Base-by-base conservation (phyloP, 2,888 invertebrate species). In the Cheilosia impressa region DNA sequence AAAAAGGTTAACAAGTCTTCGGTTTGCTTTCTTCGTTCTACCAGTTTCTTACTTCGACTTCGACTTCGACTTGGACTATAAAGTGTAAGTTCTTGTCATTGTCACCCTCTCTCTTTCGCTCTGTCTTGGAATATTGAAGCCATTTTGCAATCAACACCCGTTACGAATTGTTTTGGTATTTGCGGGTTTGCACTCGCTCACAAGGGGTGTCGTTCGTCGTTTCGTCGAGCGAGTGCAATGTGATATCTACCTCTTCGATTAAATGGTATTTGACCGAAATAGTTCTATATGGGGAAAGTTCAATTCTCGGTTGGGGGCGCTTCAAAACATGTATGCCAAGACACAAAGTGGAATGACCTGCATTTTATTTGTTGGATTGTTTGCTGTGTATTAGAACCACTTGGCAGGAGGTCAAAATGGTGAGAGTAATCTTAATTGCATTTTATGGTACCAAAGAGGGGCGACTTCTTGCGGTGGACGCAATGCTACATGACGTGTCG, bases 211-310 rank as follows among this genome's bases (percentile, higher is more conserved):
- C 53, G 41, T 19, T 4, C 9, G 2, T 9, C 3, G 38, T 4
- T 19, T 38, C 38, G 31, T 65, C 5, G 52, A 66, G 7, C 58
- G 15, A 71, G 52, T 75, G 72, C 80, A 27, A 77, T 81, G 66
- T 47, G 76, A 85, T 85, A 81, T 76, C 72, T 72, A 63, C 76
- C 85, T 77, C 62, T 55, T 66, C 85, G 80, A 84, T 85, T 85
- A 81, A 81, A 85, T 81, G 81, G 66, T 31, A 85, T 85, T 85
- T 85, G 81, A 81, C 81, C 85, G 85, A 81, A 81, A 81, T 76
- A 71, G 65, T 76, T 60, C 62, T 62, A 50, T 62, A 50, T 68
- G 62, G 55, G 52, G 76, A 68, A 72, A 85, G 85, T 85, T 77
- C 66, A 77, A 50, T 84, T 75, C 52, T 34, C 55, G 41, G 43